phyloP scores from a whole-genome alignment of 2,797 vertebrate species.

The Propithecus deckenii region DNA sequence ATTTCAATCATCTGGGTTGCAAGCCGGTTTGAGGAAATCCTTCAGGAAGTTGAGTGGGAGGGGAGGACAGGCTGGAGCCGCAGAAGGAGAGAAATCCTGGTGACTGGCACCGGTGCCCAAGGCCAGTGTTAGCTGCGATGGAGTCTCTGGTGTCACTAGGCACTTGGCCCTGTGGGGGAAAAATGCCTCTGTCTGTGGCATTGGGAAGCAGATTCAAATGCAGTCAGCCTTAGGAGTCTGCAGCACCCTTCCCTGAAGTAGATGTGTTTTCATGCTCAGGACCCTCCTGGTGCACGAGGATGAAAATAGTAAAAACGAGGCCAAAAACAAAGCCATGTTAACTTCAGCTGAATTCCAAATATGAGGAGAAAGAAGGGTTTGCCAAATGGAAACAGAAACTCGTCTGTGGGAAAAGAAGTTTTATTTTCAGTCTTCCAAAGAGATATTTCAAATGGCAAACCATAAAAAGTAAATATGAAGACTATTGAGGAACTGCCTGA shows the following conservation, averaged over 20 bases:
- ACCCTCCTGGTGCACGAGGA: not conserved
- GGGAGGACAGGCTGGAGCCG: not conserved
- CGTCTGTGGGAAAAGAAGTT: slow-evolving; percentile 53
- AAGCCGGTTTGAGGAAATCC: not conserved
- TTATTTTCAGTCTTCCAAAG: slow-evolving; percentile 37
- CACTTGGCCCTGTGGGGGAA: fast-evolving
- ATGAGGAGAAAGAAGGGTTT: slow-evolving; percentile 13
- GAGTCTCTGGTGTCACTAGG: not conserved
- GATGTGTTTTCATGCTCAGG: not conserved
- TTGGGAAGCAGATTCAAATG: not conserved
- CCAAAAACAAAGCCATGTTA: not conserved
- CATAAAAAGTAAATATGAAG: slow-evolving; percentile 43
- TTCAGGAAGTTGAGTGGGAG: not conserved
- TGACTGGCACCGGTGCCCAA: not conserved
- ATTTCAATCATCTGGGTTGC: not conserved
- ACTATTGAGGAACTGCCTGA: not conserved
- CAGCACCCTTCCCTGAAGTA: not conserved
- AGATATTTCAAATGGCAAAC: slow-evolving; percentile 31
- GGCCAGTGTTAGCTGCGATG: not conserved
- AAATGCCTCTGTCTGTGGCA: not conserved
- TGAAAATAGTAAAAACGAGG: not conserved
- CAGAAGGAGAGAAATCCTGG: not conserved
- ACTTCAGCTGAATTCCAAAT: slow-evolving; percentile 18
- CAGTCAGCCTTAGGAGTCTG: not conserved
- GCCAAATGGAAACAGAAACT: slow-evolving; percentile 44